These are phyloP conservation scores for Collichthys lucidus DNA, from an alignment of 2,113 vertebrate species.

Conservation along the genomic window DNA sequence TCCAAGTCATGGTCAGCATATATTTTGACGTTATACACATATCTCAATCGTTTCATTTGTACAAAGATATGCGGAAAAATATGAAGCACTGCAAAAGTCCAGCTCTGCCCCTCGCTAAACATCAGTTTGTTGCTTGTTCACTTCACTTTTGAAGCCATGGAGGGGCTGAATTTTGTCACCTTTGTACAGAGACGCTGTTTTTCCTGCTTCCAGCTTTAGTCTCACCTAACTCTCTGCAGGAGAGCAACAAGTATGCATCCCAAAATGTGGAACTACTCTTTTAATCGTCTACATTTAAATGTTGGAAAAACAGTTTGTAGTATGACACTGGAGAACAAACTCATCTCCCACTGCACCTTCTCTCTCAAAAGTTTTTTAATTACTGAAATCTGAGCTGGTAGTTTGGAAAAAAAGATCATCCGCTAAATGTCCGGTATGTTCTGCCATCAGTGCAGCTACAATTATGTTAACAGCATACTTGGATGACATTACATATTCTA, in stretches of 20 bases:
- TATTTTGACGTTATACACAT: background rate
- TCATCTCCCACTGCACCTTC: background rate
- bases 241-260: background rate
- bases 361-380: background rate
- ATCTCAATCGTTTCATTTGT: background rate
- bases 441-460: slow-evolving; percentile 13
- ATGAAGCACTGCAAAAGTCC: background rate
- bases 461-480: slow-evolving; percentile 50
- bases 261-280: background rate
- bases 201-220: background rate
- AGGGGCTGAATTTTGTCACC: background rate
- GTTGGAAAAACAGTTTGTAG: background rate
- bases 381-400: slow-evolving; percentile 21
- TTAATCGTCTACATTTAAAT: background rate
- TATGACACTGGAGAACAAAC: background rate
- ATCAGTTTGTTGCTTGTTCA: background rate
- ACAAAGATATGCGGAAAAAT: background rate
- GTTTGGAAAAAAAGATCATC: slow-evolving; percentile 15
- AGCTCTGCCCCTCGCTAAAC: background rate
- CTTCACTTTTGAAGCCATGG: no score
- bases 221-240: background rate
- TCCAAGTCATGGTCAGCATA: background rate
- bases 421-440: background rate
- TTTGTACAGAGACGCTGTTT: background rate
- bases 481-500: slow-evolving; percentile 19